Evolutionary conservation across 2,797 vertebrate genomes (phyloP).

Genomic region (Rousettus madagascariensis): DNA sequence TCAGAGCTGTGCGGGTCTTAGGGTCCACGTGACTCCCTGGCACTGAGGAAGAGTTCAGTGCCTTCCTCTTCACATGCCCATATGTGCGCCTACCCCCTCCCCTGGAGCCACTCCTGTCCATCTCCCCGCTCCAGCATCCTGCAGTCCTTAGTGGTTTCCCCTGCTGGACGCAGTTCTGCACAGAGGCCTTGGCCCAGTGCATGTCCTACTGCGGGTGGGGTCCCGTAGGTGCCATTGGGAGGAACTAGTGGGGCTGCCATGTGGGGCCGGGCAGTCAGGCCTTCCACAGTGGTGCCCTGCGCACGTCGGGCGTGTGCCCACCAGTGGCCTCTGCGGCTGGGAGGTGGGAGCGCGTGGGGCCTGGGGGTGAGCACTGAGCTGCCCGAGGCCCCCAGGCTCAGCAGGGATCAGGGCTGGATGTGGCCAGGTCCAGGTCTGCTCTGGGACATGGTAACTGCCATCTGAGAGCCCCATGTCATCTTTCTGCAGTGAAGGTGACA

Average conservation of each 20-base stretch:
- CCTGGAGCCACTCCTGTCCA: accelerated
- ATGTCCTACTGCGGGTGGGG: not conserved
- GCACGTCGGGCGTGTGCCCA: accelerated
- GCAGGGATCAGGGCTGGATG: not conserved
- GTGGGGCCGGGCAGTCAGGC: not conserved
- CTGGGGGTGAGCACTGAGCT: not conserved
- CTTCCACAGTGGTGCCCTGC: not conserved
- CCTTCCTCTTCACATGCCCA: not conserved
- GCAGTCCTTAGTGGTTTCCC: not conserved
- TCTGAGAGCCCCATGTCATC: not conserved
- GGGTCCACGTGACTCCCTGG: not conserved
- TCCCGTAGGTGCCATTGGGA: not conserved
- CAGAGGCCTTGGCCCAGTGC: not conserved
- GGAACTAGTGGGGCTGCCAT: not conserved
- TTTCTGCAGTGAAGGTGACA: not conserved
- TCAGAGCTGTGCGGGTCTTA: not conserved
- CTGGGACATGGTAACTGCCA: too few species aligned
- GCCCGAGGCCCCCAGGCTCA: not conserved
- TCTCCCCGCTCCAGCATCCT: not conserved
- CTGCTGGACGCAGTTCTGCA: not conserved
- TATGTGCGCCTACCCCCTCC: too few species aligned
- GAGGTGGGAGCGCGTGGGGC: not conserved
- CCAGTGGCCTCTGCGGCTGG: not conserved
- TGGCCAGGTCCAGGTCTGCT: too few species aligned
- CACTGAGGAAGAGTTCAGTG: not conserved